These are phyloP conservation scores for Scortum barcoo DNA, from an alignment of 2,113 vertebrate genomes.

Conservation along the genomic window DNA sequence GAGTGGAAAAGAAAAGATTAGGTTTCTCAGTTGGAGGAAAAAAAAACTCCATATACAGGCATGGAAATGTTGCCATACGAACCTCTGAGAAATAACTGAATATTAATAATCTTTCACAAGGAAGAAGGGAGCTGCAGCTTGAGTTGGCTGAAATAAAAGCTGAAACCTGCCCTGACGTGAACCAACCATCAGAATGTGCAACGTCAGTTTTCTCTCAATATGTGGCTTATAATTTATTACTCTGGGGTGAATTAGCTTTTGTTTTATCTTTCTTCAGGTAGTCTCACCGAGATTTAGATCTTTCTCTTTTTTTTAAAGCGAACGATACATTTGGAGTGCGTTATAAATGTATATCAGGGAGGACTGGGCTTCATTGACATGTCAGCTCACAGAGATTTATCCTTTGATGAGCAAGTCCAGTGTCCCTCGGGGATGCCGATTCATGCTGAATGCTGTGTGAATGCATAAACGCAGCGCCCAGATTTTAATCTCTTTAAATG, in stretches of 20 bases:
- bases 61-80: conserved; percentile 33
- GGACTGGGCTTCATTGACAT: conserved; percentile 46
- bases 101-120: conserved; percentile 35
- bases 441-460: conserved; percentile 56
- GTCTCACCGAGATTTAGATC: conserved; percentile 41
- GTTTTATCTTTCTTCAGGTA: conserved; percentile 51
- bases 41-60: conserved; percentile 5
- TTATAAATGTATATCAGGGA: conserved; percentile 61
- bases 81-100: conserved; percentile 42
- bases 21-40: not conserved
- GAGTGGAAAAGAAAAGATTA: not conserved
- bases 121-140: not conserved
- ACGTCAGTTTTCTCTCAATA: conserved; percentile 30
- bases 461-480: conserved; percentile 29
- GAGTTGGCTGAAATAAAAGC: conserved; percentile 37
- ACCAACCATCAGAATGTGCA: conserved; percentile 20
- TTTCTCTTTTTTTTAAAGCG: conserved; percentile 4
- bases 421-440: conserved; percentile 46
- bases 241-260: conserved; percentile 36
- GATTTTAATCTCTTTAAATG: conserved; percentile 71
- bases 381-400: conserved; percentile 64
- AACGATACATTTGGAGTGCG: conserved; percentile 18
- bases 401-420: conserved; percentile 63
- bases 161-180: conserved; percentile 44
- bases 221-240: conserved; percentile 37